Evolutionary conservation across 2,113 vertebrate species (phyloP).

Genomic region (Leptobrachium leishanense): DNA sequence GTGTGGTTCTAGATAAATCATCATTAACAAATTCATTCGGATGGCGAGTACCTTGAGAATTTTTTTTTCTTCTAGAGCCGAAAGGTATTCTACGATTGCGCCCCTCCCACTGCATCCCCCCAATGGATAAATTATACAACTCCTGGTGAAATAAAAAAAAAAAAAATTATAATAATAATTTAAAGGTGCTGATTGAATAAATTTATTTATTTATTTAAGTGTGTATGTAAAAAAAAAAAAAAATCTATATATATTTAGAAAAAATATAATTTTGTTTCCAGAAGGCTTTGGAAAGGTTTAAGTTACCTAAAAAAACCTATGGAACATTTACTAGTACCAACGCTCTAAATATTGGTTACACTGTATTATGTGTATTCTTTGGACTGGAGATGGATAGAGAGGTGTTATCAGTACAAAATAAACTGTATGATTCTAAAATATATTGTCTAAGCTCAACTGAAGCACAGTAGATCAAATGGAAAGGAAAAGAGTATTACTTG

Average conservation of each 20-base stretch:
- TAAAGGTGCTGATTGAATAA: slow-evolving; percentile 83
- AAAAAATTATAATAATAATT: too few species aligned
- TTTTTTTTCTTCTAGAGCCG: slow-evolving; percentile 66
- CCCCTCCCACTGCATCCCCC: slow-evolving; percentile 68
- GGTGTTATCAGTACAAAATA: not conserved
- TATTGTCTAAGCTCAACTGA: slow-evolving; percentile 47
- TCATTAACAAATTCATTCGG: slow-evolving; percentile 83
- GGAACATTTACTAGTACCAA: slow-evolving; percentile 59
- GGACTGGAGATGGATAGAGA: too few species aligned
- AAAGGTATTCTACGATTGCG: slow-evolving; percentile 80
- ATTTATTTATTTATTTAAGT: slow-evolving; percentile 78
- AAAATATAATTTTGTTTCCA: slow-evolving; percentile 64
- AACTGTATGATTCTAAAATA: not conserved
- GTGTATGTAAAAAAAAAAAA: slow-evolving; percentile 75
- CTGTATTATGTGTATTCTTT: slow-evolving; percentile 55
- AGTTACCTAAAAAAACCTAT: slow-evolving; percentile 70
- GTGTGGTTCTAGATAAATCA: slow-evolving; percentile 84
- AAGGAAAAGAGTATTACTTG: slow-evolving; percentile 59
- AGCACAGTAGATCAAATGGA: slow-evolving; percentile 5
- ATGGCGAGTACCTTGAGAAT: slow-evolving; percentile 82
- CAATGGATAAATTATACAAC: slow-evolving; percentile 69
- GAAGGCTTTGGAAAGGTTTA: slow-evolving; percentile 75
- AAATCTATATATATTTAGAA: slow-evolving; percentile 74
- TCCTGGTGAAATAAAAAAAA: slow-evolving; percentile 67
- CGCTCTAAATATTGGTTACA: slow-evolving; percentile 61